Conservation (phyloP, 2,797 vertebrate species). For the Lycodopsis pacificus region DNA sequence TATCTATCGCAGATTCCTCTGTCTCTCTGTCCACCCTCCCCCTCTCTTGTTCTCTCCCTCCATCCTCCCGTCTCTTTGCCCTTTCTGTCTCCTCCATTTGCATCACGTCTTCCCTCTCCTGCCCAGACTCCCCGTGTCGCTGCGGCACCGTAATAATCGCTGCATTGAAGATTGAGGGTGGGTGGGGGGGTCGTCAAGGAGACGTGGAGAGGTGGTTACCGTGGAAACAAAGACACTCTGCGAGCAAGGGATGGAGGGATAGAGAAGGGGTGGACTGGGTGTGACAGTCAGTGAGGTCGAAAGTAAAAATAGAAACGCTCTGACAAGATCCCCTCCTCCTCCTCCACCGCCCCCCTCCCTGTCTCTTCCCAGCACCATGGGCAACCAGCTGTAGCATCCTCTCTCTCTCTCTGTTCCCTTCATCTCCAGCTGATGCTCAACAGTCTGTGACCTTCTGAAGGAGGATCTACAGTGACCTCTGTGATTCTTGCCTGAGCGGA, state of each 20-base stretch:
- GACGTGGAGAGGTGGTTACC: conserved; percentile 86
- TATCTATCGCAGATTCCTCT: conserved; percentile 15
- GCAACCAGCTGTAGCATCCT: conserved; percentile 66
- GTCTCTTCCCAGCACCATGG: conserved; percentile 32
- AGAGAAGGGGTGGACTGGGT: conserved; percentile 76
- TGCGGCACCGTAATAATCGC: conserved; percentile 73
- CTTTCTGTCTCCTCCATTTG: conserved; percentile 58
- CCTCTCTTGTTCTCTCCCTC: neutral
- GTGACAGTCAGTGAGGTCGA: conserved; percentile 77
- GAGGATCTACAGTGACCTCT: conserved; percentile 37
- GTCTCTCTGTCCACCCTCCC: conserved; percentile 2
- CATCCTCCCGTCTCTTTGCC: conserved; percentile 39
- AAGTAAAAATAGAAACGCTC: conserved; percentile 80
- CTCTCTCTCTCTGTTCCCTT: conserved; percentile 42
- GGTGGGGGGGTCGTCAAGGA: conserved; percentile 83
- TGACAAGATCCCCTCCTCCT: conserved; percentile 72
- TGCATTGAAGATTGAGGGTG: conserved; percentile 57
- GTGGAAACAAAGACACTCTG: conserved; percentile 84
- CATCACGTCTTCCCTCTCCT: conserved; percentile 43
- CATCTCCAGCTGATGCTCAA: conserved; percentile 56
- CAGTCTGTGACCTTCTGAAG: conserved; percentile 69
- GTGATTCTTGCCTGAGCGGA: conserved; percentile 1
- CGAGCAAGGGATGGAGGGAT: conserved; percentile 68
- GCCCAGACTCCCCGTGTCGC: conserved; percentile 63
- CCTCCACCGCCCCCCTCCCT: neutral